Base-by-base conservation (phyloP, 2,888 invertebrate species). In the Aporophyla lueneburgensis region DNA sequence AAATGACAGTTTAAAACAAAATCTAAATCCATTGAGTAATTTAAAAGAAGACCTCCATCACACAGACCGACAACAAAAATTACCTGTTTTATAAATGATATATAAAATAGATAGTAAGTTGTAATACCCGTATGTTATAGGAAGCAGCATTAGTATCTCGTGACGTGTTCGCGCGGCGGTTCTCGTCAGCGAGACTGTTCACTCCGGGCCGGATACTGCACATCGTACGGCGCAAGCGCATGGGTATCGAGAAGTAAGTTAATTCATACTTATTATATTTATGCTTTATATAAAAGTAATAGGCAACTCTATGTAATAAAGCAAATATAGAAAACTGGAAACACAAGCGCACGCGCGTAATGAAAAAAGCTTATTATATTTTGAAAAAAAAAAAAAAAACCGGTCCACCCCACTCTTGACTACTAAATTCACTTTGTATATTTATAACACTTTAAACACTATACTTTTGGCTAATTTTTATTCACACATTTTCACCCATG, bases 181-280 rank as follows among this genome's bases (percentile, higher is more conserved):
- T 97, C 93, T 98, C 98, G 0, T 97, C 97, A 84, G 97, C 97
- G 62, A 97, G 97, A 78, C 97, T 98, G 49, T 98, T 97, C 92
- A 98, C 98, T 4, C 98, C 98, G 2, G 99, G 99, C 7, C 97
- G 98, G 84, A 98, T 99, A 88, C 95, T 99, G 76, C 98, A 99
- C 91, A 97, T 99, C 73, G 97, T 97, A 43, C 97, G 97, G 81
- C 97, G 97, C 90, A 98, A 98, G 94, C 97, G 97, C 94, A 97
- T 97, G 93, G 97, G 97, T 86, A 97, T 97, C 74, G 97, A 97
- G 92, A 97, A 97, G 97, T 97, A 91, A 93, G 96, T 91, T 51
- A 10, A 74, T 12, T 21, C 2, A 51, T 14, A 46, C 12, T 27
- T 70, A 49, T 33, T 49, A 10, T 14, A 24, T 5, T 49, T 1